Percentiles rank a stretch among this genome's conserved stretches.
phyloP scores from a whole-genome alignment of 2,113 vertebrate genomes.

The Manacus vitellinus region DNA sequence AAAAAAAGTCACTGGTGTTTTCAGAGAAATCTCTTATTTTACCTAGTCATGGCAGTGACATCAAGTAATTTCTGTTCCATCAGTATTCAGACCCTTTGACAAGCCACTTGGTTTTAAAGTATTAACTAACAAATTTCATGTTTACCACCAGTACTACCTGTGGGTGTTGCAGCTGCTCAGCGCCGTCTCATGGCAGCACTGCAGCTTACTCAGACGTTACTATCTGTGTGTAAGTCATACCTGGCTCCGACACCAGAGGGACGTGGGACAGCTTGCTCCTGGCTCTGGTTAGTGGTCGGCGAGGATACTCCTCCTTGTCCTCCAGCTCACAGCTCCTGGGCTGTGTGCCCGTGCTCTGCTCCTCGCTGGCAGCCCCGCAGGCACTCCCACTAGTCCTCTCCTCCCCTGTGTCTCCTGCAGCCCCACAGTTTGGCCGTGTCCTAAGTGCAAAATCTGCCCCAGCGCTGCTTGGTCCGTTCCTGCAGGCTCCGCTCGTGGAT shows the following conservation, averaged over 20 bases:
- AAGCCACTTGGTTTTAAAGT: background rate
- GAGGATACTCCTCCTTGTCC: conserved; percentile 79
- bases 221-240: conserved; percentile 67
- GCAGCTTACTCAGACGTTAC: background rate
- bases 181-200: background rate
- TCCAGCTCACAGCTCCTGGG: conserved; percentile 61
- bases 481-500: conserved; percentile 73
- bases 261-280: conserved; percentile 88
- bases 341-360: conserved; percentile 64
- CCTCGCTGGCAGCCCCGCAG: conserved; percentile 64
- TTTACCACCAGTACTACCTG: background rate
- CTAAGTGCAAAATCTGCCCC: conserved; percentile 77
- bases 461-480: conserved; percentile 69
- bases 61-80: background rate
- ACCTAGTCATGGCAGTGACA: background rate
- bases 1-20: background rate
- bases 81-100: background rate
- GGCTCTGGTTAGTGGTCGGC: conserved; percentile 91
- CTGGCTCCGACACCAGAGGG: conserved; percentile 87
- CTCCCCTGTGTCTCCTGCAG: conserved; percentile 48
- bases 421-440: conserved; percentile 72
- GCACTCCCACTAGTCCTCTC: conserved; percentile 76
- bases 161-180: background rate
- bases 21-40: background rate
- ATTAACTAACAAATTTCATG: background rate